phyloP scores from a whole-genome alignment of 2,888 invertebrate genomes.

The Cartodere bifasciata region DNA sequence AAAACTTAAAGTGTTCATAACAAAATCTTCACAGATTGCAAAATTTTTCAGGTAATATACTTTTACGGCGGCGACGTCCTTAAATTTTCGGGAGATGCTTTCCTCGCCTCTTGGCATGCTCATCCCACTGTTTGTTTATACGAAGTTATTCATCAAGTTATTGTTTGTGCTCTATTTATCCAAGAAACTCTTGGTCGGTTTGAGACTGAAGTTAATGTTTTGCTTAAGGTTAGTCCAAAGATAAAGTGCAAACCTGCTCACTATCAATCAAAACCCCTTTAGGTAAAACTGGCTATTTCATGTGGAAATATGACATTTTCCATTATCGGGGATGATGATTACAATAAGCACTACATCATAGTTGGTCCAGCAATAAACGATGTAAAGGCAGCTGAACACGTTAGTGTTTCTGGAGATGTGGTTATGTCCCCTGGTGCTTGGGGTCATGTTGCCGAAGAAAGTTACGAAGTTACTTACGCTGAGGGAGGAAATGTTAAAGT shows the following conservation, averaged over 20 bases:
- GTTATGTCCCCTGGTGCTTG: conserved; percentile 42
- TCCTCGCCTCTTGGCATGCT: conserved; percentile 47
- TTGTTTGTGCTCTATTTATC: conserved; percentile 45
- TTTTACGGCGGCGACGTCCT: conserved; percentile 48
- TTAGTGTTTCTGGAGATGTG: conserved; percentile 41
- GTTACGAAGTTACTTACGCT: conserved; percentile 35
- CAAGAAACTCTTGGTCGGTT: conserved; percentile 36
- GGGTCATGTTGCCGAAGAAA: conserved; percentile 40
- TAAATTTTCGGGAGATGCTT: conserved; percentile 49
- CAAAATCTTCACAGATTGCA: too few relatives aligned
- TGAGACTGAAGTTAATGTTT: conserved; percentile 28
- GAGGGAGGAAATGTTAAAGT: conserved; percentile 34
- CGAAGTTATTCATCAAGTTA: conserved; percentile 39
- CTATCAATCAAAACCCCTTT: too few relatives aligned
- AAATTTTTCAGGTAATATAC: too few relatives aligned
- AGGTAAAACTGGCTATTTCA: conserved; percentile 44
- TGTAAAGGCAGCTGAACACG: conserved; percentile 39
- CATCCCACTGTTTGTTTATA: conserved; percentile 19
- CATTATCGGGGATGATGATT: conserved; percentile 39
- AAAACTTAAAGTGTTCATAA: too few relatives aligned
- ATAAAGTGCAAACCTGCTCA: too few relatives aligned
- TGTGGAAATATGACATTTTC: conserved; percentile 44
- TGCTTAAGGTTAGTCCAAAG: conserved; percentile 37
- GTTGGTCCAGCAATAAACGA: conserved; percentile 40
- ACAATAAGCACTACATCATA: conserved; percentile 41